Base-by-base conservation (phyloP, 2,797 vertebrate genomes). In the Hypotaenidia philippensis region DNA sequence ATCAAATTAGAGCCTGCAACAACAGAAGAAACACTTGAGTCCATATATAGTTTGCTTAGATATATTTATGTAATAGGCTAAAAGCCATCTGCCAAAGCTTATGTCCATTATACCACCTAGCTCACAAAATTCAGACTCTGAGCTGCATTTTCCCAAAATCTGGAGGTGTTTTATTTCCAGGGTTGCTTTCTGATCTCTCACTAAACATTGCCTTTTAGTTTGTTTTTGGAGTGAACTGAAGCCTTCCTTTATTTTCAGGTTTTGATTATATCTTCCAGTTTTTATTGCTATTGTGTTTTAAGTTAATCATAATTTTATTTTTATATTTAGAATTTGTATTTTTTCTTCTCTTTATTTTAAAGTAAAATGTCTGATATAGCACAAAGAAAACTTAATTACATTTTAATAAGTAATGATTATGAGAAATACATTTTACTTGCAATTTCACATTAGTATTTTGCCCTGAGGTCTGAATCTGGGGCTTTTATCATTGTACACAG, bases 301-400 rank as follows among this genome's bases (percentile, higher is more conserved):
- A 56, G 13, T 60, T 49, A 77, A 77, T 53, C 0, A 25, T 71
- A 44, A 27, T 38, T 81, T 60, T 34, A 17, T 55, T 90, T 74
- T 69, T 64, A 41, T 65, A 25, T 38, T 83, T 81, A 31, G 38
- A 17, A 70, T 52, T 56, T 45, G 3, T 53, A 14, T 53, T 93
- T 87, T 83, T 87, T 80, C 19, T 71, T 17, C n/a, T 76, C 79
- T 74, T 77, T 70, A 47, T 91, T 89, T 80, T 83, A 81, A 83
- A 89, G 56, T 74, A 57, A 84, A 18, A 52, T 78, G 31, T 7
- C 11, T 38, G 38, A 47, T 52, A 22, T 3, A 60, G 13, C 21
- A 78, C 23, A 44, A 86, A 61, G 15, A 70, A 68, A 68, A 50
- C 78, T 26, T 75, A 75, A 71, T 75, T 63, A 76, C 40, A 56